phyloP scores from a whole-genome alignment of 1,140 invertebrate genomes.

The Pomacea maculata region DNA sequence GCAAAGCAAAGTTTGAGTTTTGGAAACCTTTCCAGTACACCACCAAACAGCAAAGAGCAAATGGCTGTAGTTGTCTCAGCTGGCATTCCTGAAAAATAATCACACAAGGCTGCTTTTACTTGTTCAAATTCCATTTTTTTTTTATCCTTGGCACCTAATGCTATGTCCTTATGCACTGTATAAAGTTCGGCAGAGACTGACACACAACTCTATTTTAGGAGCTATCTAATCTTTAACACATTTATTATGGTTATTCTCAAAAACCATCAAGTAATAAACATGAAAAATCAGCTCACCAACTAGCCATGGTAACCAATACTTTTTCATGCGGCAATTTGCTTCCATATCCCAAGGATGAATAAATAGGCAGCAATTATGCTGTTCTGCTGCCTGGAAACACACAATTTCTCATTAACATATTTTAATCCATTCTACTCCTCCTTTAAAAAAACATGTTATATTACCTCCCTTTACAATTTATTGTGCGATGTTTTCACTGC shows the following conservation, averaged over 20 bases:
- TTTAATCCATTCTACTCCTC: background rate
- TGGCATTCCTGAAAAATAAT: constrained; percentile 69
- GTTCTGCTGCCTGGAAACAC: constrained; percentile 67
- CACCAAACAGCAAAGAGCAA: constrained; percentile 71
- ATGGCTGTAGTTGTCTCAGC: constrained; percentile 72
- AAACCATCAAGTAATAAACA: background rate
- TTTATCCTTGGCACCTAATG: too few relatives aligned
- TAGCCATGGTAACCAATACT: constrained; percentile 75
- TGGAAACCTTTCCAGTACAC: constrained; percentile 70
- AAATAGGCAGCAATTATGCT: constrained; percentile 68
- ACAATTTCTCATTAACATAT: background rate
- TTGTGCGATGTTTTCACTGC: too few relatives aligned
- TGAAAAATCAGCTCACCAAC: constrained; percentile 63
- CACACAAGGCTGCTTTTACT: background rate
- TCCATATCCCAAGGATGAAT: constrained; percentile 76
- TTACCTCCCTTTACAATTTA: too few relatives aligned
- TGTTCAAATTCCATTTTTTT: too few relatives aligned
- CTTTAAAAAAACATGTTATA: too few relatives aligned
- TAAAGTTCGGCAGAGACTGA: too few relatives aligned
- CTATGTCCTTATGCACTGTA: too few relatives aligned
- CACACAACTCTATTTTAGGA: too few relatives aligned
- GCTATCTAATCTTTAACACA: too few relatives aligned
- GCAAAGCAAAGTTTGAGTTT: constrained; percentile 71
- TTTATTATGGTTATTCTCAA: too few relatives aligned
- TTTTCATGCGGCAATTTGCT: constrained; percentile 67